Evolutionary conservation across 1,140 invertebrate species (phyloP), one percentile per base, ranked within the genome.

Genomic region (Lethocerus indicus): DNA sequence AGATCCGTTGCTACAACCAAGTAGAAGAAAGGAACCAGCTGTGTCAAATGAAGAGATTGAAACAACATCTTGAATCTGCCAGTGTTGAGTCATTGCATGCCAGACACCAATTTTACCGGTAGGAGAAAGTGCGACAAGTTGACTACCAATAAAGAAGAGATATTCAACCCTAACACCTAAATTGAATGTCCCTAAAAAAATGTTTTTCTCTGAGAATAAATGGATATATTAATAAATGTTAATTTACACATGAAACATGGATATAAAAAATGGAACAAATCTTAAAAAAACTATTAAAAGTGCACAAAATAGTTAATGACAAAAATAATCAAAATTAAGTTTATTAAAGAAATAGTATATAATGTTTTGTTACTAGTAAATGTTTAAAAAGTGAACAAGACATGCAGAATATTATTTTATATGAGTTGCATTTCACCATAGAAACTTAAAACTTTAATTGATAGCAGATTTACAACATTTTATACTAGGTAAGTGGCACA

Each of bases 51-150:
- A 94, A 14, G 90, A 80, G 27, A 98, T 89, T 2, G 89, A 84
- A 29, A 91, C 81, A 23, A 96, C 83, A 68, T 96, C 90, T 67
- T 94, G 91, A 39, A 91, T 91, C 70, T 95, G 83, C 90, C 93
- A 97, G 65, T 97, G 90, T 58, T 95, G 91, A 0, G 91, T 95
- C 80, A 93, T 95, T 0, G 91, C 87, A 68, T 98, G 92, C 92
- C 92, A 98, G 16, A 98, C 92, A 6, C 93, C 93, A 51, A 96
- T 90, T 71, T 96, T 96, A n/a, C 93, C 93, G 20, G 81, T 81
- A 2, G 83, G 76, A 32, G 90, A 93, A 16, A 98, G 69, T 2
- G 92, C 93, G 13, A 98, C 93, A 28, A 98, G 66, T 61, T 98
- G 93, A 57, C 85, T 92, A 13, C 93, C 92, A 66, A 98, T 96